phyloP scores from a whole-genome alignment of 2,113 vertebrate genomes.

The Mionectes macconnelli region DNA sequence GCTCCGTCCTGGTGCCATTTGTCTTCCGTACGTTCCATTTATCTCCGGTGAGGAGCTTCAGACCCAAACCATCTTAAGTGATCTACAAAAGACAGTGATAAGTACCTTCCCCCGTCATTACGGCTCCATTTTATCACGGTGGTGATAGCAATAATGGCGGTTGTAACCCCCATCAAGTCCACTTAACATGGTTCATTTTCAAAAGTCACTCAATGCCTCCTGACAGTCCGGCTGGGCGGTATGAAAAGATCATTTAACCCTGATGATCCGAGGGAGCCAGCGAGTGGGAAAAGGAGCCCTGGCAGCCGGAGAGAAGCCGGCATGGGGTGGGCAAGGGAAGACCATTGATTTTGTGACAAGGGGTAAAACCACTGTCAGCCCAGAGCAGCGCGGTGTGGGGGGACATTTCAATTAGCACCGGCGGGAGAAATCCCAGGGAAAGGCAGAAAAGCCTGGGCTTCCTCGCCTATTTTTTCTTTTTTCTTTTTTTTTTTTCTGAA shows the following conservation, averaged over 20 bases:
- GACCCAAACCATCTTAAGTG: slow-evolving; percentile 69
- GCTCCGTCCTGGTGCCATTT: slow-evolving; percentile 1
- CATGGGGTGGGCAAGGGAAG: neutral
- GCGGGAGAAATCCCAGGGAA: slow-evolving; percentile 19
- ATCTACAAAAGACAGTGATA: slow-evolving; percentile 73
- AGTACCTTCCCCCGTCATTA: slow-evolving; percentile 76
- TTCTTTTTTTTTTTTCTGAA: neutral
- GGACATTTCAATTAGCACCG: slow-evolving; percentile 86
- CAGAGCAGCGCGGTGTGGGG: slow-evolving; percentile 66
- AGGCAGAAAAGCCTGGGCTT: neutral
- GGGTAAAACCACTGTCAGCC: slow-evolving; percentile 84
- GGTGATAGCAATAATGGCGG: slow-evolving; percentile 73
- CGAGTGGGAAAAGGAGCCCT: slow-evolving; percentile 70
- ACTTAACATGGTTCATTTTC: slow-evolving; percentile 77
- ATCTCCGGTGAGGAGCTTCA: slow-evolving; percentile 68
- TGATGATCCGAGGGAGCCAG: slow-evolving; percentile 66
- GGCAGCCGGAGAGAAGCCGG: slow-evolving; percentile 60
- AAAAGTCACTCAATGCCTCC: slow-evolving; percentile 70
- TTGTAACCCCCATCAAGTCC: slow-evolving; percentile 76
- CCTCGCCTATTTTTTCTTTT: neutral
- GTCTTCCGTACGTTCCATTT: slow-evolving; percentile 64
- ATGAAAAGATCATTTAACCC: slow-evolving; percentile 90
- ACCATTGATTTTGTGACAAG: slow-evolving; percentile 94
- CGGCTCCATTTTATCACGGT: slow-evolving; percentile 68
- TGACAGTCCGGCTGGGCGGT: slow-evolving; percentile 77